Evolutionary conservation across 2,113 vertebrate genomes (phyloP).

Genomic region (Pseudolaguvia tuberculata): DNA sequence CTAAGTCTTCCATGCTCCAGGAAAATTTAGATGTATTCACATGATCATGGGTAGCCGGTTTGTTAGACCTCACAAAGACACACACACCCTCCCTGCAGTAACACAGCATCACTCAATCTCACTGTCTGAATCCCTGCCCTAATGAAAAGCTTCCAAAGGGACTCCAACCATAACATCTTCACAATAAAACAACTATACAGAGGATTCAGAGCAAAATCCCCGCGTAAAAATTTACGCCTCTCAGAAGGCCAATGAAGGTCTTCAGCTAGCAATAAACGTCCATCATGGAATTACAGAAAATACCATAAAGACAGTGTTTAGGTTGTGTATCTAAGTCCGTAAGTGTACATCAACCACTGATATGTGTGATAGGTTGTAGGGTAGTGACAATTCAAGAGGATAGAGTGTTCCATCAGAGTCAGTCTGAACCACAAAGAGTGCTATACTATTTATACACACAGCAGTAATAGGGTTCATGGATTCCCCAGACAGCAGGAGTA

Average conservation of each 20-base stretch:
- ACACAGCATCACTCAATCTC: neutral
- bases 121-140: neutral
- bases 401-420: neutral
- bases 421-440: neutral
- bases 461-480: neutral
- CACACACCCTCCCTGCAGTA: neutral
- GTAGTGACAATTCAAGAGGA: neutral
- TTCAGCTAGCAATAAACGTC: neutral
- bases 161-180: neutral
- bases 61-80: neutral
- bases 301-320: neutral
- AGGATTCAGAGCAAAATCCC: neutral
- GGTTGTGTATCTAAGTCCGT: neutral
- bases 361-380: neutral
- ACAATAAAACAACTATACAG: neutral
- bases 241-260: neutral
- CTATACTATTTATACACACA: conserved; percentile 1
- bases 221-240: neutral
- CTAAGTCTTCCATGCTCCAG: conserved; percentile 8
- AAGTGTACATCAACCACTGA: conserved; percentile 4
- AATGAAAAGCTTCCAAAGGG: neutral
- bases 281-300: neutral
- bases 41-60: conserved; percentile 15
- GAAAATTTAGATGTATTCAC: conserved; percentile 36
- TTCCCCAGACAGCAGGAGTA: neutral